A percentile compares a stretch with the other conserved stretches of the same genome.
Evolutionary conservation across 2,113 vertebrate species (phyloP).

Genomic region (Ramphastos sulfuratus): DNA sequence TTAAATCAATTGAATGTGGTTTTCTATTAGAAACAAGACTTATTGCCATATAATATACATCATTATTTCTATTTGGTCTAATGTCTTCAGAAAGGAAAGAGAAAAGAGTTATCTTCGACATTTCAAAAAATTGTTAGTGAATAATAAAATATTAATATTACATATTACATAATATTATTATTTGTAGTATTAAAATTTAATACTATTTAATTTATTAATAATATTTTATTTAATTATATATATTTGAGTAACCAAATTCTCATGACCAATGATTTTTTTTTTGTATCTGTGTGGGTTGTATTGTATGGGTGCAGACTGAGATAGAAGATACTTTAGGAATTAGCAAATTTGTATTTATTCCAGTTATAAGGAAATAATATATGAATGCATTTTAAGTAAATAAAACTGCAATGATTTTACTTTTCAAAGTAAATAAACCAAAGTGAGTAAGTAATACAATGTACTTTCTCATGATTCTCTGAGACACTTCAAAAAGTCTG

Average conservation of each 20-base stretch:
- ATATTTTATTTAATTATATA: neutral
- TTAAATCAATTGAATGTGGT: neutral
- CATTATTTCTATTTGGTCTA: neutral
- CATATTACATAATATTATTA: too few species aligned
- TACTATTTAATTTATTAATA: neutral
- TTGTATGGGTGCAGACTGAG: neutral
- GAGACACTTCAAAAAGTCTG: neutral
- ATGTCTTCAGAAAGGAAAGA: neutral
- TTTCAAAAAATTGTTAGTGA: accelerated
- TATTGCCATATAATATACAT: neutral
- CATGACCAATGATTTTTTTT: neutral
- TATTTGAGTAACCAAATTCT: neutral
- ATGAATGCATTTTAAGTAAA: neutral
- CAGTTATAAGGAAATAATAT: neutral
- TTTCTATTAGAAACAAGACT: neutral
- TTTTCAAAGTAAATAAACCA: too few species aligned
- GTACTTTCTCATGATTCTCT: neutral
- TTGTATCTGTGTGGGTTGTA: neutral
- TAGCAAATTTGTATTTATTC: neutral
- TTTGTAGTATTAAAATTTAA: too few species aligned
- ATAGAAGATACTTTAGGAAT: neutral
- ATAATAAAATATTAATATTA: too few species aligned
- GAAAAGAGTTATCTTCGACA: accelerated
- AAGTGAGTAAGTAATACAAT: too few species aligned
- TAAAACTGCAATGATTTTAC: neutral